phyloP scores from a whole-genome alignment of 2,113 vertebrate genomes.

The Chunga burmeisteri region DNA sequence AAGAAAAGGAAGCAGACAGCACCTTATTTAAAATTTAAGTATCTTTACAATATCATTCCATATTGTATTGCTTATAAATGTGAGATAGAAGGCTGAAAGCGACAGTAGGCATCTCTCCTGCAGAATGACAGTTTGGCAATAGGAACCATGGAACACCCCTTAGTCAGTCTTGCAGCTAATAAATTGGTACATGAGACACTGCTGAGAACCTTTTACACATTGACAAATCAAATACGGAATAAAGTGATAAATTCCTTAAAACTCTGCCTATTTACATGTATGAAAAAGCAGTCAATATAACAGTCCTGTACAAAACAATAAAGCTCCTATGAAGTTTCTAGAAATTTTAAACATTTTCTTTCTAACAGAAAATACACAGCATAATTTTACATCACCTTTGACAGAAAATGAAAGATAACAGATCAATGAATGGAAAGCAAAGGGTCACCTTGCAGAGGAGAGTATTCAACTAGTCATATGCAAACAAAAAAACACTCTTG shows the following conservation, averaged over 20 bases:
- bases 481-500: background rate
- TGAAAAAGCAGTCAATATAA: background rate
- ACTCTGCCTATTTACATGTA: background rate
- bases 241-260: background rate
- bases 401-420: background rate
- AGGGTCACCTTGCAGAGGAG: background rate
- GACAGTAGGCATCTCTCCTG: background rate
- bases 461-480: background rate
- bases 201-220: background rate
- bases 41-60: background rate
- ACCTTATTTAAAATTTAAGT: background rate
- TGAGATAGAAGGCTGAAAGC: background rate
- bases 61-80: background rate
- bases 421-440: background rate
- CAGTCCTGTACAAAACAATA: background rate
- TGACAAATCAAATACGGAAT: background rate
- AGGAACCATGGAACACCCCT: background rate
- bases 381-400: background rate
- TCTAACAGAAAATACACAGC: background rate
- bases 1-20: background rate
- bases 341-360: background rate
- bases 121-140: background rate
- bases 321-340: fast-evolving
- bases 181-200: background rate
- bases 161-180: background rate